Conservation (phyloP, 1,140 invertebrate genomes). For the Ceratina australensis region DNA sequence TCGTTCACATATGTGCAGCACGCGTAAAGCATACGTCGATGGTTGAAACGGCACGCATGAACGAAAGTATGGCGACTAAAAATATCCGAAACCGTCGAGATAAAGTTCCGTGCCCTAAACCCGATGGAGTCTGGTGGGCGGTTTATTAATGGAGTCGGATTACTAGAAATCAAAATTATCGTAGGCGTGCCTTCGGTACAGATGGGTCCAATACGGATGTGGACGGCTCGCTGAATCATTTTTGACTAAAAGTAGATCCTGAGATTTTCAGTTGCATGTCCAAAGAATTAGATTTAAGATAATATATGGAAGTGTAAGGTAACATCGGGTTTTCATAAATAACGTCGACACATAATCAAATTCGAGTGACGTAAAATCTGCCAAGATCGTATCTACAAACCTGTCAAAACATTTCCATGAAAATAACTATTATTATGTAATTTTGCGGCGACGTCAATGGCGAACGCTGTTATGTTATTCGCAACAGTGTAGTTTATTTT, state of each 20-base stretch:
- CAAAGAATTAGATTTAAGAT: too few relatives aligned
- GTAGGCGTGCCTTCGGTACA: conserved; percentile 40
- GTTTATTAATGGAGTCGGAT: conserved; percentile 70
- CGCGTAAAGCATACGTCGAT: conserved; percentile 52
- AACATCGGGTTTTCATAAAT: not conserved
- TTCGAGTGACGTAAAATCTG: not conserved
- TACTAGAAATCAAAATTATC: conserved; percentile 69
- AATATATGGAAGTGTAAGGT: not conserved
- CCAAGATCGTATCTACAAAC: not conserved
- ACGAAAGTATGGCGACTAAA: conserved; percentile 56
- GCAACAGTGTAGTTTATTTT: conserved; percentile 17
- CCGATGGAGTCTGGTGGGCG: conserved; percentile 60
- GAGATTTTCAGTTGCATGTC: too few relatives aligned
- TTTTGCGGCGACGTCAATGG: not conserved
- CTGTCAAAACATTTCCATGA: not conserved
- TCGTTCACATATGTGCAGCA: conserved; percentile 56
- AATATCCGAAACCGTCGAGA: conserved; percentile 68
- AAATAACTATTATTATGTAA: not conserved
- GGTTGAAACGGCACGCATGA: conserved; percentile 38
- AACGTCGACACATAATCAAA: too few relatives aligned
- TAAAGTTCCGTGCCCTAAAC: conserved; percentile 59
- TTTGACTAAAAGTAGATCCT: not conserved
- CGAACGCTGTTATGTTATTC: not conserved
- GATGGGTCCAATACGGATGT: not conserved
- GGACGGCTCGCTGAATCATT: too few relatives aligned